phyloP scores from a whole-genome alignment of 2,797 vertebrate species.

The Parotocinclus haroldoi region DNA sequence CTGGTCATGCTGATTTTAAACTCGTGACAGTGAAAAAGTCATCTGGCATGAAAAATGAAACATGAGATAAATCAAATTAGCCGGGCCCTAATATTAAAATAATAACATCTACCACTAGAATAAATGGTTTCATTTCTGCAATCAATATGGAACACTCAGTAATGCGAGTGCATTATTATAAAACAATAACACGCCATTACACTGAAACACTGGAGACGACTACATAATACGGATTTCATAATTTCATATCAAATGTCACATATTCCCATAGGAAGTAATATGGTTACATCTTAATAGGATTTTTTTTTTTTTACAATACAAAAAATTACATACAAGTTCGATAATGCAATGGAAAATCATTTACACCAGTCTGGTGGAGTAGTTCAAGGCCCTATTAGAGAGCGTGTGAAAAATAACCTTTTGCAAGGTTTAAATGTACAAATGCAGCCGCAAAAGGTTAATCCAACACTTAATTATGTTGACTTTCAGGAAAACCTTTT shows the following conservation, averaged over 20 bases:
- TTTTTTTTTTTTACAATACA: conserved; percentile 46
- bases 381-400: conserved; percentile 34
- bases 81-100: conserved; percentile 72
- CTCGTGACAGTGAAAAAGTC: conserved; percentile 45
- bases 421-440: conserved; percentile 35
- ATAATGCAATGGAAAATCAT: conserved; percentile 42
- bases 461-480: conserved; percentile 44
- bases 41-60: conserved; percentile 62
- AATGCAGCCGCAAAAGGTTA: conserved; percentile 38
- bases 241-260: conserved; percentile 79
- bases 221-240: conserved; percentile 72
- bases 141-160: conserved; percentile 73
- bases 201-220: conserved; percentile 66
- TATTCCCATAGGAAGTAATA: conserved; percentile 70
- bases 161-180: conserved; percentile 77
- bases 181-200: conserved; percentile 72
- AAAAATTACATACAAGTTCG: conserved; percentile 42
- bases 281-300: conserved; percentile 64
- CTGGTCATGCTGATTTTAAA: conserved; percentile 26
- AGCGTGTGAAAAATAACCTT: conserved; percentile 46
- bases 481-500: conserved; percentile 33
- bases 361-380: conserved; percentile 28
- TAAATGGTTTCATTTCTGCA: conserved; percentile 72
- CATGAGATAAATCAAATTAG: conserved; percentile 58
- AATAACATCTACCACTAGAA: conserved; percentile 77